These are phyloP conservation scores for Drosophila sp. DNA, from an alignment of 1,140 invertebrate species.

Conservation along the genomic window DNA sequence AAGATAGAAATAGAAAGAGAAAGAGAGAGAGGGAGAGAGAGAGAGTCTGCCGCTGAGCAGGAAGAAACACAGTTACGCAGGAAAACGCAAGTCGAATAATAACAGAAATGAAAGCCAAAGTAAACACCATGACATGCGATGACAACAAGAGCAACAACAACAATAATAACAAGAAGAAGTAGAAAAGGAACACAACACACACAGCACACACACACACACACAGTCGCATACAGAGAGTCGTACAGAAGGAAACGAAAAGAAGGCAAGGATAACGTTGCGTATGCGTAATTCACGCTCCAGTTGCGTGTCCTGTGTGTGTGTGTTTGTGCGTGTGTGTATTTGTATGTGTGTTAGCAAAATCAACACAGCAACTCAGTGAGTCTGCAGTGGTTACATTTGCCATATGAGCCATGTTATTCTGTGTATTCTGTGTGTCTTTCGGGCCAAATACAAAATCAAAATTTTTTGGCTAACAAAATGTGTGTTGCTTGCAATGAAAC, in stretches of 20 bases:
- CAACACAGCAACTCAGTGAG: constrained; percentile 57
- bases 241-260: constrained; percentile 57
- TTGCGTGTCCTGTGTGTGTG: constrained; percentile 62
- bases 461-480: constrained; percentile 52
- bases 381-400: constrained; percentile 26
- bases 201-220: background rate
- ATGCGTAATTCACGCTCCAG: constrained; percentile 81
- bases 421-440: constrained; percentile 41
- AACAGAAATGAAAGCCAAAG: constrained; percentile 64
- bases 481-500: constrained; percentile 56
- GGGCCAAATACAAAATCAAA: constrained; percentile 39
- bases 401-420: constrained; percentile 28
- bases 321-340: constrained; percentile 25
- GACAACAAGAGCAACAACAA: constrained; percentile 52
- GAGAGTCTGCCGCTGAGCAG: constrained; percentile 45
- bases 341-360: constrained; percentile 63
- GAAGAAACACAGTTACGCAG: constrained; percentile 60
- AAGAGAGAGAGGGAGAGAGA: constrained; percentile 23
- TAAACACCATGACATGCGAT: constrained; percentile 76
- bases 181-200: constrained; percentile 20
- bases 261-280: constrained; percentile 74
- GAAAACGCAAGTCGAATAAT: constrained; percentile 42
- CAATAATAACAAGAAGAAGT: constrained; percentile 18
- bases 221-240: constrained; percentile 19
- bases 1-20: constrained; percentile 17